Percentiles rank a stretch among this genome's conserved stretches.
Conservation (phyloP, 2,113 vertebrate species). For the Psilopogon haemacephalus region DNA sequence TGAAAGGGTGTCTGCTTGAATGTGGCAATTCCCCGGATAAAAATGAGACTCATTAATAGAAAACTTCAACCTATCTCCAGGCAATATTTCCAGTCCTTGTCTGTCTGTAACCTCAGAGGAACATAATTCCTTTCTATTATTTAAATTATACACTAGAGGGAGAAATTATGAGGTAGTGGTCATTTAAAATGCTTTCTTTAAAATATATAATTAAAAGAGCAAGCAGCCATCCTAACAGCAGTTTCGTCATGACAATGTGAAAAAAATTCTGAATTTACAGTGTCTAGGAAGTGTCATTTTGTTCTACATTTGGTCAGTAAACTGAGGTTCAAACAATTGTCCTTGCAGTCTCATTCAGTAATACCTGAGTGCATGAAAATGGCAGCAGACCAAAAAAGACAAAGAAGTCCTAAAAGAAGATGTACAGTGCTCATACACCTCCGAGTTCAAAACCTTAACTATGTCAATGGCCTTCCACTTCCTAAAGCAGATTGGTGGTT, state of each 20-base stretch:
- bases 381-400: not conserved
- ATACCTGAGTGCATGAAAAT: not conserved
- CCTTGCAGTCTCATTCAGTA: not conserved
- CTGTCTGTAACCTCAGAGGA: constrained; percentile 30
- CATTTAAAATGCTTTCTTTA: constrained; percentile 39
- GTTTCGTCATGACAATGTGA: not conserved
- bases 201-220: constrained; percentile 27
- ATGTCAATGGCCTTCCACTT: not conserved
- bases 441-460: constrained; percentile 9
- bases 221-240: not conserved
- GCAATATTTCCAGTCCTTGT: constrained; percentile 47
- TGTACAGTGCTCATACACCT: not conserved
- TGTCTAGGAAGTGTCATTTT: not conserved
- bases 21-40: constrained; percentile 32
- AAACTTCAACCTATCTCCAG: constrained; percentile 47
- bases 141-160: constrained; percentile 53
- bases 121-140: constrained; percentile 58
- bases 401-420: not conserved
- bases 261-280: not conserved
- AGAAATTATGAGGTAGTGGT: constrained; percentile 38
- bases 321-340: not conserved
- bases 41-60: constrained; percentile 40
- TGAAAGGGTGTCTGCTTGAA: constrained; percentile 20
- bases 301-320: constrained; percentile 3
- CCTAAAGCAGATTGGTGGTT: not conserved